Conservation (phyloP, 92 coral and sea anemone genomes). For the Porites evermanni region DNA sequence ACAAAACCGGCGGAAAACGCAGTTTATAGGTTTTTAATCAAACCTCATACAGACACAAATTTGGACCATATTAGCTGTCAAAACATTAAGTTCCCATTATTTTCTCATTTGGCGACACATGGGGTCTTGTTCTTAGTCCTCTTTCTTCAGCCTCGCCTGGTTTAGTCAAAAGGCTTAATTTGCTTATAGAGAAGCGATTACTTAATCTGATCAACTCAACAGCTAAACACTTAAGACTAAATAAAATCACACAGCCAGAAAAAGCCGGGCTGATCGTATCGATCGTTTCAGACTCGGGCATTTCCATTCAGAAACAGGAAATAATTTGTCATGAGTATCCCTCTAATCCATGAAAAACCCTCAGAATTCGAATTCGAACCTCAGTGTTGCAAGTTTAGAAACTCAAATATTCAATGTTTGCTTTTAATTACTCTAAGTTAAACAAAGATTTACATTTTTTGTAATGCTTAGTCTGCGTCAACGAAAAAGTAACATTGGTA, state of each 20-base stretch:
- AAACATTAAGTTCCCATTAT: neutral
- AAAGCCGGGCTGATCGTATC: neutral
- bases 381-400: too few species aligned
- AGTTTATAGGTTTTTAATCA: too few species aligned
- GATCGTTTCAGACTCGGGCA: neutral
- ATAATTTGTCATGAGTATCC: neutral
- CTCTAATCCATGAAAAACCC: too few species aligned
- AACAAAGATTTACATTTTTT: slow-evolving; percentile 10
- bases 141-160: neutral
- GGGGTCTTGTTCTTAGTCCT: neutral
- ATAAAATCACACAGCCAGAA: neutral
- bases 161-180: neutral
- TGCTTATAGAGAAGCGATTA: neutral
- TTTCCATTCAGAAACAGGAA: neutral
- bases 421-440: neutral
- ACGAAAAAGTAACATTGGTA: too few species aligned
- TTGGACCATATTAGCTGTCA: neutral
- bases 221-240: neutral
- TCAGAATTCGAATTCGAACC: too few species aligned
- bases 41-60: neutral
- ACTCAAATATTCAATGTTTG: neutral
- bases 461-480: neutral
- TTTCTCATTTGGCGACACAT: neutral
- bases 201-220: neutral
- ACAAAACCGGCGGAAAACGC: too few species aligned